Base-by-base conservation (phyloP, 2,113 vertebrate genomes). In the Cacatua alba region DNA sequence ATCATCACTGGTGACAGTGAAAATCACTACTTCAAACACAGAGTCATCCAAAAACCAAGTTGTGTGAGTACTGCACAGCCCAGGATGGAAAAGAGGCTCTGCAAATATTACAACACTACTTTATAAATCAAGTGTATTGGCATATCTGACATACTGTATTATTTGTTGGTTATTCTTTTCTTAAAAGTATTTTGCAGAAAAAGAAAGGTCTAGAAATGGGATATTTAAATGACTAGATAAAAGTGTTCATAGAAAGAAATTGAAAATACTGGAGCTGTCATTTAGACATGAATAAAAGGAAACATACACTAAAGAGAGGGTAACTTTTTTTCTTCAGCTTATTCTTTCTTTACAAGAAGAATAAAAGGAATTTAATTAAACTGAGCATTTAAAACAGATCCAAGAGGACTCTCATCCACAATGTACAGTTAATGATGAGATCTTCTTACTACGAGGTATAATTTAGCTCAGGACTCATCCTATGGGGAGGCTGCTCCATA, bases 301-400 rank as follows among this genome's bases (percentile, higher is more conserved):
- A 92, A 88, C 88, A 68, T n/a, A 23, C 57, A 55, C 44, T 70
- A 41, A n/a, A 84, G 68, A 94, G 43, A 55, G 28, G 33, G 60
- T 53, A 92, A 49, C 18, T 48, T 75, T 72, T 60, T 78, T 71
- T 37, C 44, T 87, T 84, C 29, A 59, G 18, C 26, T 76, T 91
- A 60, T 62, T 81, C 62, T 84, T 88, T 57, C 65, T 91, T 78
- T 68, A 74, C 18, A 24, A 70, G 69, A 63, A 70, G 86, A 90
- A 53, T 64, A 89, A 95, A 92, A 84, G 35, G 29, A 82, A 39
- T 82, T 87, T 89, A 88, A 95, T 91, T 92, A 94, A 94, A 84
- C 24, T 13, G 29, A 82, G 57, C 55, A 64, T 84, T 92, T 91
- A 89, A 60, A 95, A 51, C 25, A 93, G 75, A 96, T 94, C 81